Evolutionary conservation across 2,888 invertebrate species (phyloP), one percentile per base, ranked within the genome.

Genomic region (Hermaeophaga mercurialis): DNA sequence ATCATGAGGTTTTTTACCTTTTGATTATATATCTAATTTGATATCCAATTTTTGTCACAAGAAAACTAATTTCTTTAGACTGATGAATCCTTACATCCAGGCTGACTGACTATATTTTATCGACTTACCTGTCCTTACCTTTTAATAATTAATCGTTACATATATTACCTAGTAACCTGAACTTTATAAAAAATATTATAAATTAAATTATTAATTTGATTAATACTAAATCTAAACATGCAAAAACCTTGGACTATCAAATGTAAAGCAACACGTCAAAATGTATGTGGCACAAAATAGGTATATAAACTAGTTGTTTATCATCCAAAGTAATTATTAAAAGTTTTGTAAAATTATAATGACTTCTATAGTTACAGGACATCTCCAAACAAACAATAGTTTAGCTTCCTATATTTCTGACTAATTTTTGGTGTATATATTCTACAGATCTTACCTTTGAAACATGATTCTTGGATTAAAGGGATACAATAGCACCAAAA

Each of bases 101-200:
- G 55, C 55, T 58, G 58, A 56, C 63, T 63, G 63, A 65, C 65
- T 54, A 36, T 36, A 52, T 28, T 60, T 33, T 53, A 43, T 41
- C 14, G 56, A 68, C 66, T 68, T 68, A 68, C 66, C 68, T 68
- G 63, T 15, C 43, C 67, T 68, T 68, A 68, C 68, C 68, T 68
- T 61, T 24, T 34, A 31, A 44, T 47, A 49, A 31, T 12, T 12
- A 48, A 54, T 33, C 11, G 18, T 49, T 34, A 31, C 12, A 22
- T 34, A 28, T 38, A 43, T 44, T 47, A 36, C 34, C 24, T 43
- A 28, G 28, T 43, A 44, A 22, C 18, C 46, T 45, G 50, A 49
- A 54, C 44, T 24, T 33, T 19, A 31, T 36, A 47, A 8, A 31
- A 52, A 43, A 19, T 17, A 44, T 46, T 36, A 31, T 38, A 31